Percentiles rank a stretch among this genome's conserved stretches.
Evolutionary conservation across 2,113 vertebrate species (phyloP).

Genomic region (Poicephalus meyeri): DNA sequence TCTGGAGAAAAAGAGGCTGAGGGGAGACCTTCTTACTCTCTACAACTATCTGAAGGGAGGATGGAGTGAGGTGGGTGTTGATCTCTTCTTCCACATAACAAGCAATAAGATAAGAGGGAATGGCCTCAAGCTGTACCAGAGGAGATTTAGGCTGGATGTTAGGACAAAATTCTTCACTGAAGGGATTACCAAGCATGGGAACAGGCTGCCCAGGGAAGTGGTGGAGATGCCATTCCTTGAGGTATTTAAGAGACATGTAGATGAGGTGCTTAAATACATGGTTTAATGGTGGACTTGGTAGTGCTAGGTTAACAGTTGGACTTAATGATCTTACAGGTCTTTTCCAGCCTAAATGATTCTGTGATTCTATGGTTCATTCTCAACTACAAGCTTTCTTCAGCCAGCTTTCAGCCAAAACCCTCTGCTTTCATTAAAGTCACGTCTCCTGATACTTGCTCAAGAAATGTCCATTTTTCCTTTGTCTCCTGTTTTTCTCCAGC

Average conservation of each 20-base stretch:
- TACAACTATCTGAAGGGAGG: not conserved
- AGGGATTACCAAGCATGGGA: not conserved
- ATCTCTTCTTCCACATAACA: not conserved
- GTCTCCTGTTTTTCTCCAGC: not conserved
- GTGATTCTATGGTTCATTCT: not conserved
- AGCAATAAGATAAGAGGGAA: not conserved
- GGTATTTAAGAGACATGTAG: not conserved
- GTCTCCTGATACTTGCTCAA: not conserved
- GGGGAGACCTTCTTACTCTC: not conserved
- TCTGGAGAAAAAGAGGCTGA: not conserved
- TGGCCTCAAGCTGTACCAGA: not conserved
- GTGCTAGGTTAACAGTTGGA: not conserved
- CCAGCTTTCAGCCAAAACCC: not conserved
- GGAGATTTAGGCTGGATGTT: not conserved
- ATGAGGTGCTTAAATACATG: not conserved
- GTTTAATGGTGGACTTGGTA: not conserved
- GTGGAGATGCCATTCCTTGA: not conserved
- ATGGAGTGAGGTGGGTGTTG: not conserved
- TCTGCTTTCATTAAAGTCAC: not conserved
- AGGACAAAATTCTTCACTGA: not conserved
- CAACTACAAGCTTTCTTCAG: not conserved
- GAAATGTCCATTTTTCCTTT: not conserved
- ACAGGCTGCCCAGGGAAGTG: not conserved
- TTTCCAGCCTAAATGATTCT: not conserved
- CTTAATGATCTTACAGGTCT: not conserved